A percentile compares a stretch with the other conserved stretches of the same genome.
These are phyloP conservation scores for Atrichornis clamosus DNA, from an alignment of 2,113 vertebrate species.

Conservation along the genomic window DNA sequence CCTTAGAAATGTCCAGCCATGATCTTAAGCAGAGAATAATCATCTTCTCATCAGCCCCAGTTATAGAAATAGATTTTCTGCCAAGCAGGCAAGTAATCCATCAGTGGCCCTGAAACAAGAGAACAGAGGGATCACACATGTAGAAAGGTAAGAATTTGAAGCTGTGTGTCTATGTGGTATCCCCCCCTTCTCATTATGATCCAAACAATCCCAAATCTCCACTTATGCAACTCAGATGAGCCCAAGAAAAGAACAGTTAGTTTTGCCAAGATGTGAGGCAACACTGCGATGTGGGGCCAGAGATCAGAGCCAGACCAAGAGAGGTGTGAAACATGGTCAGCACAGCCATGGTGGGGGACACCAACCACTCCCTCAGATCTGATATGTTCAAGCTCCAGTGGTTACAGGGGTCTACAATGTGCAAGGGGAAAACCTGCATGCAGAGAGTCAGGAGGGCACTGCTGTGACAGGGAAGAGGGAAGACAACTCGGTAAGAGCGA, in stretches of 20 bases:
- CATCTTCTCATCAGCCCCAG: constrained; percentile 83
- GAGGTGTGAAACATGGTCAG: not conserved
- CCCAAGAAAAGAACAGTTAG: not conserved
- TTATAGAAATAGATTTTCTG: constrained; percentile 99
- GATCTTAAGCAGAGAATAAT: not conserved
- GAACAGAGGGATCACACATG: not conserved
- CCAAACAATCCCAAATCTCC: not conserved
- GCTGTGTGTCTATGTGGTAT: not conserved
- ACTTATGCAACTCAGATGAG: not conserved
- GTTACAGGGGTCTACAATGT: not conserved
- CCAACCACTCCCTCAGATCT: not conserved
- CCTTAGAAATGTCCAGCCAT: not conserved
- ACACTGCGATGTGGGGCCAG: not conserved
- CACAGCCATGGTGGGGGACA: not conserved
- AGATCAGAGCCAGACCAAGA: not conserved
- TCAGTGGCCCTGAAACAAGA: constrained; percentile 85
- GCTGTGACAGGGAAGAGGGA: not conserved
- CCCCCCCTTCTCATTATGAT: not conserved
- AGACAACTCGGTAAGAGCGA: not conserved
- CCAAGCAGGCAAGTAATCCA: constrained; percentile 96
- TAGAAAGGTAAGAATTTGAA: not conserved
- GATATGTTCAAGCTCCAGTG: not conserved
- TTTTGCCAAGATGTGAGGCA: not conserved
- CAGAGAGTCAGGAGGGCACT: not conserved
- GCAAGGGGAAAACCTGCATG: not conserved